Evolutionary conservation across 1,140 invertebrate species (phyloP).

Genomic region (Harpegnathos saltator): DNA sequence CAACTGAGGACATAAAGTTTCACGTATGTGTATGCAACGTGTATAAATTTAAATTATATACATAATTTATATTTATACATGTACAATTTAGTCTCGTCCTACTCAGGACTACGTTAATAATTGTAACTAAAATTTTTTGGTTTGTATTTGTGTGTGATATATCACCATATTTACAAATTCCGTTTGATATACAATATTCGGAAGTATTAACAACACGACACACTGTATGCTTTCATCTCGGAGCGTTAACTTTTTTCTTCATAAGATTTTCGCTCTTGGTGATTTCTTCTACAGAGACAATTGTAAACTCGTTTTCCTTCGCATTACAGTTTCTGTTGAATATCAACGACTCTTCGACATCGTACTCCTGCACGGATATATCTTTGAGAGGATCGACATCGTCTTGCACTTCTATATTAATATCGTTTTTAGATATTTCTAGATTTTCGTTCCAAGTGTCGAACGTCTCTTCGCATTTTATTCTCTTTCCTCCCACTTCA

Average conservation of each 20-base stretch:
- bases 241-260: not conserved
- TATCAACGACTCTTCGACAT: not conserved
- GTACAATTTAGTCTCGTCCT: too few relatives aligned
- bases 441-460: not conserved
- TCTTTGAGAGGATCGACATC: not conserved
- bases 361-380: not conserved
- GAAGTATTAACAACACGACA: not conserved
- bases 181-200: not conserved
- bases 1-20: too few relatives aligned
- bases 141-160: too few relatives aligned
- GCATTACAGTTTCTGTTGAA: not conserved
- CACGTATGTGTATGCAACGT: too few relatives aligned
- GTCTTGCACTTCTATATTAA: not conserved
- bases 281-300: not conserved
- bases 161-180: not conserved
- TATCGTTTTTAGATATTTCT: not conserved
- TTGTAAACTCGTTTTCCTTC: slow-evolving; percentile 28
- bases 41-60: too few relatives aligned
- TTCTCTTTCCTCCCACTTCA: not conserved
- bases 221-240: slow-evolving; percentile 28
- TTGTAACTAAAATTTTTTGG: not conserved
- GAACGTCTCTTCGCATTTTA: not conserved
- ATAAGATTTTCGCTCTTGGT: not conserved
- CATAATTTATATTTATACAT: too few relatives aligned
- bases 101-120: too few relatives aligned